These are phyloP conservation scores for Gambelia wislizenii DNA, from an alignment of 2,797 vertebrate genomes.

Conservation along the genomic window DNA sequence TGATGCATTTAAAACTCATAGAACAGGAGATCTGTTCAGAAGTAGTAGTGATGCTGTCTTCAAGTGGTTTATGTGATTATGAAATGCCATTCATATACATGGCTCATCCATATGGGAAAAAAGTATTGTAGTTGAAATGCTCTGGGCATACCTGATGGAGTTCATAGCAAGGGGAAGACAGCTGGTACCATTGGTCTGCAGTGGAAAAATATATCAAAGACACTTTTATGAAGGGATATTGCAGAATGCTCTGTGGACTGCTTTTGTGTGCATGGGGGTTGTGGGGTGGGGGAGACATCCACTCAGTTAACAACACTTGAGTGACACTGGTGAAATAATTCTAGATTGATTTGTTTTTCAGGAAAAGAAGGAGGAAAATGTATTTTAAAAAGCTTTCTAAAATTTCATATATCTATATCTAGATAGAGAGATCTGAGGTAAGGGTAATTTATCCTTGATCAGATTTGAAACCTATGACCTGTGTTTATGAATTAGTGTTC, in stretches of 20 bases:
- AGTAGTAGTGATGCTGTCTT: not conserved
- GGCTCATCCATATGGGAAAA: not conserved
- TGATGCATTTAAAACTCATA: not conserved
- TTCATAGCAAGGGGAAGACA: not conserved
- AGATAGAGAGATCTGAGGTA: not conserved
- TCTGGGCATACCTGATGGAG: slow-evolving; percentile 5
- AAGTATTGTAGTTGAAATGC: slow-evolving; percentile 24
- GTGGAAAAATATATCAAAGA: not conserved
- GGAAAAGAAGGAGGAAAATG: not conserved
- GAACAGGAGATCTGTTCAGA: not conserved
- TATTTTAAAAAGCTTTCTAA: too few relatives aligned
- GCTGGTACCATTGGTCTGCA: not conserved
- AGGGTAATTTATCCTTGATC: too few relatives aligned
- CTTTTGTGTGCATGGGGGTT: not conserved
- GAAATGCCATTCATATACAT: not conserved
- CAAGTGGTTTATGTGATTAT: slow-evolving; percentile 24
- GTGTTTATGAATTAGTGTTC: too few relatives aligned
- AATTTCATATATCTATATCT: too few relatives aligned
- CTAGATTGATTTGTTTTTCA: not conserved
- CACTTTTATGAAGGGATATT: not conserved
- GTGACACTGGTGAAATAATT: not conserved
- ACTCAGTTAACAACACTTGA: not conserved
- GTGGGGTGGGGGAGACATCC: not conserved
- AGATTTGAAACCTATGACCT: too few relatives aligned
- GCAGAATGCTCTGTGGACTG: not conserved